Percentiles rank a stretch among this genome's conserved stretches.
phyloP scores from a whole-genome alignment of 2,113 vertebrate species.

The Cynoglossus semilaevis region DNA sequence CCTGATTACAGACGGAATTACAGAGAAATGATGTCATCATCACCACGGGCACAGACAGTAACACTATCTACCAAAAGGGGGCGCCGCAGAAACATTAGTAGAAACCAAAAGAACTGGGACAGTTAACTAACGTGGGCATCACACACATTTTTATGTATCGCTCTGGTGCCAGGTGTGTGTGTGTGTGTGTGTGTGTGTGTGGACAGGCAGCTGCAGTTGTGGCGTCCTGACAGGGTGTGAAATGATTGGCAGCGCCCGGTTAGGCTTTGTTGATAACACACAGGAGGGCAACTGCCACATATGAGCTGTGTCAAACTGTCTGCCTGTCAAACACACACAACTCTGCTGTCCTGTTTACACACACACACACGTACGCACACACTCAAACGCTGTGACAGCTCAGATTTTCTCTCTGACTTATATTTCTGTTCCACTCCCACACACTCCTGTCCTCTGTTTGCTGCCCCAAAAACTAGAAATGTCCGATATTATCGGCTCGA shows the following conservation, averaged over 20 bases:
- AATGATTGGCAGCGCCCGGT: constrained; percentile 56
- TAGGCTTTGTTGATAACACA: constrained; percentile 55
- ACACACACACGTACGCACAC: constrained; percentile 4
- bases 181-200: constrained; percentile 8
- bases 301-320: constrained; percentile 60
- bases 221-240: constrained; percentile 13
- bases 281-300: constrained; percentile 52
- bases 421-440: too few species aligned
- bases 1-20: constrained; percentile 28
- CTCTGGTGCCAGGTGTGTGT: constrained; percentile 5
- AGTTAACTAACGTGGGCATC: not conserved
- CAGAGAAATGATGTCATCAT: constrained; percentile 36
- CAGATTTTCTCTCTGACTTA: too few species aligned
- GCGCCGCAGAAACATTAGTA: too few species aligned
- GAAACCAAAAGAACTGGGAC: too few species aligned
- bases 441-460: too few species aligned
- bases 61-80: too few species aligned
- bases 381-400: not conserved
- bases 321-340: constrained; percentile 33
- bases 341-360: not conserved
- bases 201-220: too few species aligned
- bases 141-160: not conserved
- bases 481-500: too few species aligned
- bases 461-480: too few species aligned
- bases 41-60: too few species aligned